phyloP scores from a whole-genome alignment of 2,113 vertebrate genomes.

The Loxodonta africana region DNA sequence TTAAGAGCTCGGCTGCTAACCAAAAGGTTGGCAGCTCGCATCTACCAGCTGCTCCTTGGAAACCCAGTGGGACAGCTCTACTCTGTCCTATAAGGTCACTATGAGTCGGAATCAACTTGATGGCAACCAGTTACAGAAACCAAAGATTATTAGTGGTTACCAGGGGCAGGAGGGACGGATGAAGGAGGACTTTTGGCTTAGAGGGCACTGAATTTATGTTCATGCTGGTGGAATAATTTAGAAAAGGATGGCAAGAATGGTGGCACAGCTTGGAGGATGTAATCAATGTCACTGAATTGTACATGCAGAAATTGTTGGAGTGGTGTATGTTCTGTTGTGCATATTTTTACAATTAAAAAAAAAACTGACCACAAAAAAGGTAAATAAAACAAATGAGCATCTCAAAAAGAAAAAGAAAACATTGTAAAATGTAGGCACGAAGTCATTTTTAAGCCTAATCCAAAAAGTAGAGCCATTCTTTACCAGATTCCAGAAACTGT shows the following conservation, averaged over 20 bases:
- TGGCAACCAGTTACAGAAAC: neutral
- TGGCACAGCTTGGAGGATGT: neutral
- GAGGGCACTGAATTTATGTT: neutral
- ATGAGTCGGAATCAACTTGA: no score
- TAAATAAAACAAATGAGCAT: neutral
- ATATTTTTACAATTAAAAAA: neutral
- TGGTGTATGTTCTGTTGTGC: neutral
- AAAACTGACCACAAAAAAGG: neutral
- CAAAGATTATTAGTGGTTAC: neutral
- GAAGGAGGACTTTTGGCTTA: neutral
- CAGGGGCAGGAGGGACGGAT: neutral
- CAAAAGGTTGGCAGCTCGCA: no score
- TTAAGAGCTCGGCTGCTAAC: no score
- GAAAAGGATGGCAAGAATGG: neutral
- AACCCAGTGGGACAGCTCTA: no score
- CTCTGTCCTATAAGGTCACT: no score
- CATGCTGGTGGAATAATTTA: neutral
- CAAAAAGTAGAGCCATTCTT: neutral
- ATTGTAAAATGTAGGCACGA: neutral
- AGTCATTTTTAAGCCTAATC: neutral
- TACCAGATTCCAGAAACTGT: neutral
- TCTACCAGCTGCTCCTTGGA: no score
- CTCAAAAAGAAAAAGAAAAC: neutral
- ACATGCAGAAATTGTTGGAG: neutral
- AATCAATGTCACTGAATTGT: neutral